A percentile compares a stretch with the other conserved stretches of the same genome.
Conservation (phyloP, 37 sponge, comb jelly and placozoan genomes). For the Tethya wilhelma region DNA sequence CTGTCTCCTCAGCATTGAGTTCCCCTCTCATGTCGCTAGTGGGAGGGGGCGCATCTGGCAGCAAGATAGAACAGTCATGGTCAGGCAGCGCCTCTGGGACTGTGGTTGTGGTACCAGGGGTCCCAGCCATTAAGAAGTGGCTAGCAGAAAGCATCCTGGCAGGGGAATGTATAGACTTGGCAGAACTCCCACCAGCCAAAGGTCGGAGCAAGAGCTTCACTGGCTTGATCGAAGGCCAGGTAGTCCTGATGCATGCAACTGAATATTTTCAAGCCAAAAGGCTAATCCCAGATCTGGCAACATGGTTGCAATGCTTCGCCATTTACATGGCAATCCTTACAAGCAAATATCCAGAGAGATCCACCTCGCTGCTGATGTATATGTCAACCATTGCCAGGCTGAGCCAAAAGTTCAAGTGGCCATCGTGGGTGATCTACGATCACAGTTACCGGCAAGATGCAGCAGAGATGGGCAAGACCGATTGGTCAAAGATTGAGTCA, state of each 20-base stretch:
- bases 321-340: background rate
- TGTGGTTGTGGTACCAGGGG: background rate
- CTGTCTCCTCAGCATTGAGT: too few relatives aligned
- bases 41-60: too few relatives aligned
- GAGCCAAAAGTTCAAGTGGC: background rate
- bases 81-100: background rate
- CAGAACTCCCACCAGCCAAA: background rate
- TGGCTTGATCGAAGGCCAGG: background rate
- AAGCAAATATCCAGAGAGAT: background rate
- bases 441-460: background rate
- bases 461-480: background rate
- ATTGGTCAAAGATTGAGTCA: background rate
- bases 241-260: background rate
- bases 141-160: background rate
- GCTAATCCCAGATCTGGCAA: background rate
- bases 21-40: too few relatives aligned
- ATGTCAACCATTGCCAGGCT: background rate
- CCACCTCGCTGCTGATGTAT: background rate
- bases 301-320: background rate
- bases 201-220: background rate
- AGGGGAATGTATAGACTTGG: background rate
- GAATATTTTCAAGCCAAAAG: background rate
- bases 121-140: background rate
- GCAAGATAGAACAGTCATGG: background rate
- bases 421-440: background rate